Conservation (phyloP, 1,140 invertebrate species). For the Tetraneura akinire region DNA sequence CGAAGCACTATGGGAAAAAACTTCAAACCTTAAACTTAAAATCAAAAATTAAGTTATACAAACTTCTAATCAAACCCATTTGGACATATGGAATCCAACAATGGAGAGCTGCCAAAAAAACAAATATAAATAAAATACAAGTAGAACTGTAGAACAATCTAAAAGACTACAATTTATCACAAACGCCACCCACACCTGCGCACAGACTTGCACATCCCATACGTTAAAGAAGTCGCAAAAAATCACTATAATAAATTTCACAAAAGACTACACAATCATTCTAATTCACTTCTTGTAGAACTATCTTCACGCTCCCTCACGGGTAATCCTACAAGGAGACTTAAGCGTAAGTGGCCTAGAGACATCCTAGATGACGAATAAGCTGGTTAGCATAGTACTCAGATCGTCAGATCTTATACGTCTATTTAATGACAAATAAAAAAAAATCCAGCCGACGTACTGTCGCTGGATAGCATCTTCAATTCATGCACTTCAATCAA, state of each 20-base stretch:
- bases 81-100: background rate
- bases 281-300: background rate
- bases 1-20: constrained; percentile 10
- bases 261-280: background rate
- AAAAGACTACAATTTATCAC: constrained; percentile 1
- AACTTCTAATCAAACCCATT: background rate
- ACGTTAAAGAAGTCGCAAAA: background rate
- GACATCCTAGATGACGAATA: too few species aligned
- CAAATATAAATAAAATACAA: constrained; percentile 15
- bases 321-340: too few species aligned
- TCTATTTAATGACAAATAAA: too few species aligned
- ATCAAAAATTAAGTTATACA: background rate
- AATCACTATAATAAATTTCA: background rate
- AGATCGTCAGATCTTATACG: too few species aligned
- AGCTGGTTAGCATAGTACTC: background rate
- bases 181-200: background rate
- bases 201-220: background rate
- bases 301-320: background rate
- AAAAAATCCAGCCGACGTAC: too few species aligned
- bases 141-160: background rate
- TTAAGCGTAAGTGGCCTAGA: background rate
- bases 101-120: background rate
- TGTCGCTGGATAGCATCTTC: too few species aligned
- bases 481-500: too few species aligned
- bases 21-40: background rate